Evolutionary conservation across 2,888 invertebrate genomes (phyloP).

Genomic region (Cryptus armator): DNA sequence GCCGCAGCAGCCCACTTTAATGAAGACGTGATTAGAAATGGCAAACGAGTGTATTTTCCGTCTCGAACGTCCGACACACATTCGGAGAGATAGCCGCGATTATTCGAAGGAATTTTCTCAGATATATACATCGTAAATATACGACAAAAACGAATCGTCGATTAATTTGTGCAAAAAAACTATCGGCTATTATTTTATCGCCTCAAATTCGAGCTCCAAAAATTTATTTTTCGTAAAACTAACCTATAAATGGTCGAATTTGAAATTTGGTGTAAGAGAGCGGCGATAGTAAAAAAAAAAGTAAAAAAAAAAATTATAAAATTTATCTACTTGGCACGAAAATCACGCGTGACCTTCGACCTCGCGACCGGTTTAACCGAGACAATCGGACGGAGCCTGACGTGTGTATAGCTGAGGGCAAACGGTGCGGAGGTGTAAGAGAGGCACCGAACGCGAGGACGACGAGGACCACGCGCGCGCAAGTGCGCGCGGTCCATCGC

Average conservation of each 20-base stretch:
- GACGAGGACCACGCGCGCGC: slow-evolving; percentile 6
- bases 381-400: slow-evolving; percentile 34
- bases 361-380: slow-evolving; percentile 60
- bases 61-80: slow-evolving; percentile 5
- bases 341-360: slow-evolving; percentile 62
- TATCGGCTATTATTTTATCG: no score
- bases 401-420: slow-evolving; percentile 41
- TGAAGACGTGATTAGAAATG: slow-evolving; percentile 76
- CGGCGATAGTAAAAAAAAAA: slow-evolving; percentile 5
- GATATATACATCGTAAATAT: background rate
- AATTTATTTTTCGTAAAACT: no score
- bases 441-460: slow-evolving; percentile 34
- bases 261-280: background rate
- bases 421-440: slow-evolving; percentile 39
- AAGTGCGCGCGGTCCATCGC: background rate
- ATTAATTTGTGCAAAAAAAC: no score
- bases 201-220: no score
- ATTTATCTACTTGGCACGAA: slow-evolving; percentile 56
- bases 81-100: background rate
- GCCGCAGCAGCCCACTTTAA: slow-evolving; percentile 62
- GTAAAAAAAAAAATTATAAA: slow-evolving; percentile 8
- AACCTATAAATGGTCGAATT: background rate
- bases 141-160: background rate
- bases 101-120: background rate
- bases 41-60: slow-evolving; percentile 71